phyloP scores from a whole-genome alignment of 2,113 vertebrate genomes.

The Cyprinodon tularosa region DNA sequence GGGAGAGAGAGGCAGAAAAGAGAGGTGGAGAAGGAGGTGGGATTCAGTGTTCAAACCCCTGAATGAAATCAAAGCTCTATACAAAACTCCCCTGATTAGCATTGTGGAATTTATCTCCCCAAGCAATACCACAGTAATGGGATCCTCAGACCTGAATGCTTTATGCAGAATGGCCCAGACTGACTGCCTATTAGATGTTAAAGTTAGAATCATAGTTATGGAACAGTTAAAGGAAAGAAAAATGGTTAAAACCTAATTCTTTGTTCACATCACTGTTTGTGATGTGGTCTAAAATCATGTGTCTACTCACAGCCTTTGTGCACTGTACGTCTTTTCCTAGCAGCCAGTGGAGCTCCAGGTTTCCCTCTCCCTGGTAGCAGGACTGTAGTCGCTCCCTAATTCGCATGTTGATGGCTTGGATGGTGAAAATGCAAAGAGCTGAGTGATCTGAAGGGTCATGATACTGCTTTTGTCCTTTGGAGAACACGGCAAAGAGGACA shows the following conservation, averaged over 20 bases:
- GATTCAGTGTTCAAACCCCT: conserved; percentile 50
- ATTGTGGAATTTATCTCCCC: conserved; percentile 66
- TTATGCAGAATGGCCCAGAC: conserved; percentile 28
- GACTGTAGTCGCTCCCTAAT: conserved; percentile 95
- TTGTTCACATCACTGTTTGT: background rate
- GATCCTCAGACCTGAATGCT: conserved; percentile 57
- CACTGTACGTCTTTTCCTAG: conserved; percentile 95
- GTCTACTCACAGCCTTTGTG: conserved; percentile 89
- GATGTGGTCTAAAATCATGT: background rate
- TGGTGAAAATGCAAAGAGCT: conserved; percentile 91
- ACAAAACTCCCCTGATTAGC: conserved; percentile 72
- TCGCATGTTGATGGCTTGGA: conserved; percentile 86
- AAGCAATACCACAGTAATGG: conserved; percentile 42
- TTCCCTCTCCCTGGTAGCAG: conserved; percentile 95
- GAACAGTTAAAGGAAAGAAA: conserved; percentile 29
- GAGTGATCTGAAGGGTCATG: conserved; percentile 90
- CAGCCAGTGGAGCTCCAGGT: conserved; percentile 97
- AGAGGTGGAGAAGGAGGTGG: conserved; percentile 51
- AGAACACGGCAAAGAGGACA: conserved; percentile 95
- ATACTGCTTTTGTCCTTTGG: conserved; percentile 96
- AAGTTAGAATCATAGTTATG: conserved; percentile 23
- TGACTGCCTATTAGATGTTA: conserved; percentile 42
- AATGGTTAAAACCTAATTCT: conserved; percentile 3
- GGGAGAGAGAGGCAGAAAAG: conserved; percentile 14
- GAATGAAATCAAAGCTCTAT: conserved; percentile 71